Percentiles rank a stretch among this genome's conserved stretches.
phyloP scores from a whole-genome alignment of 2,888 invertebrate species.

The Tridacna gigas region DNA sequence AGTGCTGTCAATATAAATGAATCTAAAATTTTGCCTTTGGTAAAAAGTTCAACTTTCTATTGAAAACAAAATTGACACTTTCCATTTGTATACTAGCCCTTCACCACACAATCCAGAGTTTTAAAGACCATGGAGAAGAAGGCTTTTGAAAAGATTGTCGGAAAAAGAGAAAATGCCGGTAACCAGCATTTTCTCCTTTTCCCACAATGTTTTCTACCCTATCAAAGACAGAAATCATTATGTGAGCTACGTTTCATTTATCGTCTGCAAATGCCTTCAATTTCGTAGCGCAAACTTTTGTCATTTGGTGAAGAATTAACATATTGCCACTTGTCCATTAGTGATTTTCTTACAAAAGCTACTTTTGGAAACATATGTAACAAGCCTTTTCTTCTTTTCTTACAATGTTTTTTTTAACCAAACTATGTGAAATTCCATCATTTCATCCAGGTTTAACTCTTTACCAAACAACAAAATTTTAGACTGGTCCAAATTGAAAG shows the following conservation, averaged over 20 bases:
- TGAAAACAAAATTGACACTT: no score
- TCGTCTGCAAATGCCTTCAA: background rate
- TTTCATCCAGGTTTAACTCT: background rate
- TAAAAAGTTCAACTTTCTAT: no score
- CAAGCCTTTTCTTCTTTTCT: background rate
- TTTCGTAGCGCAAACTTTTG: background rate
- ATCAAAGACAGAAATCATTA: background rate
- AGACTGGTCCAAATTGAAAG: slow-evolving; percentile 1
- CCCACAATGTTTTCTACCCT: background rate
- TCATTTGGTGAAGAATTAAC: background rate
- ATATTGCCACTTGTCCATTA: background rate
- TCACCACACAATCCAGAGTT: background rate
- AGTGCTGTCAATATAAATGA: no score
- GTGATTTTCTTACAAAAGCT: no score
- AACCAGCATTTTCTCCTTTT: background rate
- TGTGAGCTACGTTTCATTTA: background rate
- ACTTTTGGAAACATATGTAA: background rate
- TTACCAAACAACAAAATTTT: background rate
- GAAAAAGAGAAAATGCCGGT: background rate
- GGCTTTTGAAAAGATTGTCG: background rate
- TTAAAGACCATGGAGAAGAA: background rate
- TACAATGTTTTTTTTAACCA: background rate
- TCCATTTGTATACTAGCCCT: no score
- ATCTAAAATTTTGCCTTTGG: no score
- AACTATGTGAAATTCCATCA: no score